Evolutionary conservation across 92 coral and sea anemone genomes (phyloP).

Genomic region (Palythoa heliodiscus): DNA sequence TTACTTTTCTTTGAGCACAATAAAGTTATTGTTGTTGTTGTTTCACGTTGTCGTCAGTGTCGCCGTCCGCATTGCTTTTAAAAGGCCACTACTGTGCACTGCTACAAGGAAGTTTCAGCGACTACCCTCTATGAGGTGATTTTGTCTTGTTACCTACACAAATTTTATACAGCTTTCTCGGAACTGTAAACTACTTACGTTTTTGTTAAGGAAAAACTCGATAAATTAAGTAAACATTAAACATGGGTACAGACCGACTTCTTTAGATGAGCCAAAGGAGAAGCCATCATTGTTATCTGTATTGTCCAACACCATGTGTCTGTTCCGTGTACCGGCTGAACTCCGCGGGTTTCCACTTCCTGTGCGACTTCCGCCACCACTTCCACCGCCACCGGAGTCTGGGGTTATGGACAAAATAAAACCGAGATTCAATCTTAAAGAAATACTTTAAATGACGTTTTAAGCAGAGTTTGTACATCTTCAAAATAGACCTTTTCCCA

Average conservation of each 20-base stretch:
- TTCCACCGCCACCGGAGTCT: constrained; percentile 85
- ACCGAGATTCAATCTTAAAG: too few species aligned
- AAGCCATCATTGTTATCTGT: constrained; percentile 76
- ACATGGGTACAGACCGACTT: constrained; percentile 70
- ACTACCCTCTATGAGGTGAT: too few species aligned
- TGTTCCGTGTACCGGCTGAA: constrained; percentile 50
- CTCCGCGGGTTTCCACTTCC: constrained; percentile 76
- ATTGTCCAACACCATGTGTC: constrained; percentile 46
- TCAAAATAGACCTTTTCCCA: too few species aligned
- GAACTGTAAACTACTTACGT: neutral
- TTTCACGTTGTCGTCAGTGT: too few species aligned
- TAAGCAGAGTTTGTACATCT: too few species aligned
- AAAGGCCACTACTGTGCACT: too few species aligned
- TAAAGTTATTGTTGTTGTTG: too few species aligned
- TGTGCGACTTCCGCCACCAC: constrained; percentile 75
- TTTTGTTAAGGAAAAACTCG: neutral
- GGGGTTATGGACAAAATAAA: neutral
- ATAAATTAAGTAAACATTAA: neutral
- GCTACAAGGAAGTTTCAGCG: too few species aligned
- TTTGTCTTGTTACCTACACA: too few species aligned
- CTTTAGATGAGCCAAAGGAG: constrained; percentile 64
- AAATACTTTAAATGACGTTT: too few species aligned
- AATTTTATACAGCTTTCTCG: neutral
- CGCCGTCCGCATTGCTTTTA: too few species aligned
- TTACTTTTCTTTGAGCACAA: too few species aligned